These are phyloP conservation scores for Onychostoma macrolepis DNA, from an alignment of 2,113 vertebrate genomes.

Conservation along the genomic window DNA sequence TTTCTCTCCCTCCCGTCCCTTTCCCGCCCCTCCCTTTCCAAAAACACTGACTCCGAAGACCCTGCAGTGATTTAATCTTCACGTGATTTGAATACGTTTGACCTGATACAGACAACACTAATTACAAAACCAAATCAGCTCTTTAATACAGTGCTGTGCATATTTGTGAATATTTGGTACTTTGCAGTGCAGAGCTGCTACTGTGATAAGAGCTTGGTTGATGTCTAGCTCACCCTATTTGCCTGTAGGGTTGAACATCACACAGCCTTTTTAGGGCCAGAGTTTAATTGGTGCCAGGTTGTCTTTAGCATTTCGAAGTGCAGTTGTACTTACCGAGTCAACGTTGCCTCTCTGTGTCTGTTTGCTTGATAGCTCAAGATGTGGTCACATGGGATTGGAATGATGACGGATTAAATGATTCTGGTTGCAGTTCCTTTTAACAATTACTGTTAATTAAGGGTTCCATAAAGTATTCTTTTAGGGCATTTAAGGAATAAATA, in stretches of 20 bases:
- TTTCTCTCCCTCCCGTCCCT: neutral
- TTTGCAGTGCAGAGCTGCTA: slow-evolving; percentile 54
- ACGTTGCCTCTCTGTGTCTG: slow-evolving; percentile 45
- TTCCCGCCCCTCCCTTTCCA: neutral
- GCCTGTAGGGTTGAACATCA: slow-evolving; percentile 49
- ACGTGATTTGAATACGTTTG: slow-evolving; percentile 56
- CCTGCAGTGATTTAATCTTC: slow-evolving; percentile 59
- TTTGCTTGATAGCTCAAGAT: slow-evolving; percentile 28
- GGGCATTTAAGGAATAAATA: neutral
- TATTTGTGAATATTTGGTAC: slow-evolving; percentile 57
- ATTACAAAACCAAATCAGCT: slow-evolving; percentile 62
- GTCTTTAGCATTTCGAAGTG: slow-evolving; percentile 38
- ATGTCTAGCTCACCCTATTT: slow-evolving; percentile 54
- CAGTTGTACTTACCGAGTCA: slow-evolving; percentile 35
- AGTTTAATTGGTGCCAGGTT: slow-evolving; percentile 56
- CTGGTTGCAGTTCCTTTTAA: neutral
- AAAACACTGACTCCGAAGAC: slow-evolving; percentile 36
- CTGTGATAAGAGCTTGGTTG: slow-evolving; percentile 56
- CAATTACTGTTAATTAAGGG: neutral
- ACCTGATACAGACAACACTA: slow-evolving; percentile 63
- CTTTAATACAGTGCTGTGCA: slow-evolving; percentile 51
- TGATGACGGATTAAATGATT: neutral
- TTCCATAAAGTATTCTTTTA: neutral
- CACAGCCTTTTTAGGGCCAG: slow-evolving; percentile 44
- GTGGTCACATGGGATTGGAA: slow-evolving; percentile 15